Conservation (phyloP, 1,140 invertebrate genomes). For the Drosophila pseudoobscura region DNA sequence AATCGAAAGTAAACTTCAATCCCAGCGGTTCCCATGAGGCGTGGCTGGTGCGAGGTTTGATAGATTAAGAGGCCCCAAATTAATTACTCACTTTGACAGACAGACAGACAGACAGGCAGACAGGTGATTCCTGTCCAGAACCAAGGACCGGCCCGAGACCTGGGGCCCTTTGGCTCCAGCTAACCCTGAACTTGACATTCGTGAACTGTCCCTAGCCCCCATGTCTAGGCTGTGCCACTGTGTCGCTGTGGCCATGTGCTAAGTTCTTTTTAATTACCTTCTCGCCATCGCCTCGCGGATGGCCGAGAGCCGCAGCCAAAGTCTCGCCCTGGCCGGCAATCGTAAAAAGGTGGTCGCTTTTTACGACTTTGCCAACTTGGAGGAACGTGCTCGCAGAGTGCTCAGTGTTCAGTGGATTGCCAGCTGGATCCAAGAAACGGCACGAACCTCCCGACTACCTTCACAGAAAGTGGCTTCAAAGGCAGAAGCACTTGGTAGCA, state of each 20-base stretch:
- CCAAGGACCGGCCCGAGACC: too few relatives aligned
- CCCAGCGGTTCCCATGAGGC: slow-evolving; percentile 35
- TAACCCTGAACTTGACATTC: slow-evolving; percentile 78
- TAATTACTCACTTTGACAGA: slow-evolving; percentile 60
- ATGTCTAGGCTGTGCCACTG: slow-evolving; percentile 26
- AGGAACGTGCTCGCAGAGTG: slow-evolving; percentile 30
- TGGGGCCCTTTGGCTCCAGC: slow-evolving; percentile 30
- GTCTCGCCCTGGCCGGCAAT: slow-evolving; percentile 21
- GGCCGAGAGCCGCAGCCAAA: too few relatives aligned
- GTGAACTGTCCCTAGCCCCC: slow-evolving; percentile 50
- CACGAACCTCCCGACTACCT: slow-evolving; percentile 19
- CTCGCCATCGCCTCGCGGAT: slow-evolving; percentile 12
- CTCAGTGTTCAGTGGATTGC: slow-evolving; percentile 16
- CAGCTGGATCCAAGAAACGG: slow-evolving; percentile 26
- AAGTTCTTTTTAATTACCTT: slow-evolving; percentile 73
- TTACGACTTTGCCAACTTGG: slow-evolving; percentile 43
- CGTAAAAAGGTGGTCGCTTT: slow-evolving; percentile 21
- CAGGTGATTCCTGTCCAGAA: slow-evolving; percentile 17
- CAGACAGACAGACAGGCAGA: slow-evolving; percentile 13
- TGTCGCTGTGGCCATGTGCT: slow-evolving; percentile 47
- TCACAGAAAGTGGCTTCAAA: slow-evolving; percentile 8
- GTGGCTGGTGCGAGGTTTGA: slow-evolving; percentile 1
- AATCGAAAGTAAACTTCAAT: slow-evolving; percentile 61
- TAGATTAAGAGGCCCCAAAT: slow-evolving; percentile 68
- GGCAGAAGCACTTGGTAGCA: neutral